Conservation (phyloP, 1,140 invertebrate genomes). For the Drosophila mayri region DNA sequence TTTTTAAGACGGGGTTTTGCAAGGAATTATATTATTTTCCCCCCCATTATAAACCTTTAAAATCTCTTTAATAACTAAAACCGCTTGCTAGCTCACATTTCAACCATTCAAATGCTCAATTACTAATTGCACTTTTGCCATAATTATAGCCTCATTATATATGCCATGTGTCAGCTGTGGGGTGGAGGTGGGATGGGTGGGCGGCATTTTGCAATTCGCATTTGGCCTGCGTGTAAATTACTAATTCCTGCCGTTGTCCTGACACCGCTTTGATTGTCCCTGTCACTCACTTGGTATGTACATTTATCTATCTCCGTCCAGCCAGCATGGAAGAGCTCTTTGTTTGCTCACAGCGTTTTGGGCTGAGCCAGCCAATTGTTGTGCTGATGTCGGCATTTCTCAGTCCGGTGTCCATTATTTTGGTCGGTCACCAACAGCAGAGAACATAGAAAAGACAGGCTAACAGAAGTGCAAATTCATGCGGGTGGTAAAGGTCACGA, state of each 20-base stretch:
- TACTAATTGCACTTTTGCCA: slow-evolving; percentile 69
- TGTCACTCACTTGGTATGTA: slow-evolving; percentile 15
- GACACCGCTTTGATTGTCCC: slow-evolving; percentile 53
- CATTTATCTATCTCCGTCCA: slow-evolving; percentile 11
- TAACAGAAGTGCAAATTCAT: slow-evolving; percentile 13
- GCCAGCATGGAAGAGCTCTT: not conserved
- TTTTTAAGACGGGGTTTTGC: slow-evolving; percentile 31
- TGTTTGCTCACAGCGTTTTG: slow-evolving; percentile 16
- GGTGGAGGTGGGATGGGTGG: not conserved
- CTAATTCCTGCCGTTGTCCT: slow-evolving; percentile 64
- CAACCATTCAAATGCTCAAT: slow-evolving; percentile 51
- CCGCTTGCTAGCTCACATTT: slow-evolving; percentile 15
- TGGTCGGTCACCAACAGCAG: slow-evolving; percentile 14
- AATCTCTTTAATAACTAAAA: not conserved
- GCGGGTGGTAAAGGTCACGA: slow-evolving; percentile 10
- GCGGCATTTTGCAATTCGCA: slow-evolving; percentile 32
- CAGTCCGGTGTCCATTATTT: slow-evolving; percentile 36
- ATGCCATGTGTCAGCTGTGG: slow-evolving; percentile 38
- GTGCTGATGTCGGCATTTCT: slow-evolving; percentile 27
- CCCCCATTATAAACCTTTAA: not conserved
- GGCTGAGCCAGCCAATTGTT: slow-evolving; percentile 42
- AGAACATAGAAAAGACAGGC: not conserved
- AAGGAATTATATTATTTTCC: not conserved
- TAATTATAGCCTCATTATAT: slow-evolving; percentile 63
- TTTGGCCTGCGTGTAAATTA: slow-evolving; percentile 71